Base-by-base conservation (phyloP, 2,113 vertebrate genomes). In the Cichladusa arquata region DNA sequence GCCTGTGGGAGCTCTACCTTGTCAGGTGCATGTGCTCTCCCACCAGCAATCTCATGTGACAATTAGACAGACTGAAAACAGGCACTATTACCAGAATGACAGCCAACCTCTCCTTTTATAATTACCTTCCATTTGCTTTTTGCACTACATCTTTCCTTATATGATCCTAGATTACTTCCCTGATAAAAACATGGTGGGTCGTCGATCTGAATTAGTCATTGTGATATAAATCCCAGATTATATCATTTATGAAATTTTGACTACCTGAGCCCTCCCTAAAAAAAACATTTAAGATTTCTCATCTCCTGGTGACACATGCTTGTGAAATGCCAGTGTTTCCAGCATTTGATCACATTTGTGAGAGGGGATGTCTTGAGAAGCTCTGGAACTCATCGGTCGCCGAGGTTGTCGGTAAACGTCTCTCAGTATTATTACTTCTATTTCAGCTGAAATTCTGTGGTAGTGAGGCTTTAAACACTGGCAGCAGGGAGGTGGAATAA, bases 401-500 rank as follows among this genome's bases (percentile, higher is more conserved):
- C 0, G 0, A 71, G 64, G 51, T 31, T 92, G 70, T 85, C 14
- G 14, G 70, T 86, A 95, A 92, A 62, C 0, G 0, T 87, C 61
- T 71, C 74, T 65, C 8, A 1, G 24, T 51, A 72, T 94, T 72
- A 11, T 70, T 92, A 71, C 88, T 93, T 67, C 61, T 61, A 29
- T 78, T 71, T 85, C 73, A 92, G 90, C 51, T 90, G 57, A 89
- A 93, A 90, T 87, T 86, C 90, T 78, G 81, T 74, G 62, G 74
- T 64, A 96, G 92, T 70, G 1, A 78, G 61, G 51, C 57, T 81
- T 94, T 86, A 91, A 96, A 89, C 73, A 71, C 82, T 62, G 60
- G 50, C 62, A 93, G 57, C 19, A 25, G 62, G 72, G 54, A 83
- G 70, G 45, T 47, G 19, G 76, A 81, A 79, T 69, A 84, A 80